Conservation (phyloP, 2,888 invertebrate species). For the Archaeoteleia sp. region DNA sequence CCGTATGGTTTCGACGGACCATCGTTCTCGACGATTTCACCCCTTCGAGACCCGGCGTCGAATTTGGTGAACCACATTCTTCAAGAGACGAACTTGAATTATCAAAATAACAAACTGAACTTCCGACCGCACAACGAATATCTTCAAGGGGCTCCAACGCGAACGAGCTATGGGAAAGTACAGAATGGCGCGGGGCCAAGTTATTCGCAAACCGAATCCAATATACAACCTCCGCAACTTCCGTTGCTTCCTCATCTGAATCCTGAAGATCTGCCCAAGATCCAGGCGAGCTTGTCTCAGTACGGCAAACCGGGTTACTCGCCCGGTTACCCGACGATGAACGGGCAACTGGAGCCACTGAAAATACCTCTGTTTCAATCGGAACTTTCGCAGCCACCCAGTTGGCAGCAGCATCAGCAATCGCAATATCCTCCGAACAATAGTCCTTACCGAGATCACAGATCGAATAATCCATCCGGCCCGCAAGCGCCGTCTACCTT, state of each 20-base stretch:
- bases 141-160: constrained; percentile 27
- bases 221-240: constrained; percentile 39
- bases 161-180: constrained; percentile 35
- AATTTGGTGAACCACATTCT: constrained; percentile 45
- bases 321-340: constrained; percentile 8
- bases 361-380: constrained; percentile 42
- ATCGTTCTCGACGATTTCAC: constrained; percentile 3
- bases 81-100: constrained; percentile 39
- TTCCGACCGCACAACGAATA: constrained; percentile 23
- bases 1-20: constrained; percentile 11
- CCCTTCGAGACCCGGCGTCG: constrained; percentile 25
- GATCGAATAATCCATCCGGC: constrained; percentile 6
- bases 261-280: constrained; percentile 40
- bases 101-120: constrained; percentile 26
- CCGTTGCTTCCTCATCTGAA: constrained; percentile 43
- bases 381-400: constrained; percentile 21
- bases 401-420: constrained; percentile 14
- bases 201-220: constrained; percentile 18
- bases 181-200: constrained; percentile 6
- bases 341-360: constrained; percentile 34
- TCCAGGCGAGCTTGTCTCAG: constrained; percentile 10
- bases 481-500: constrained; percentile 13
- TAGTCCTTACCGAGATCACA: constrained; percentile 26
- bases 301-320: constrained; percentile 24
- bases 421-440: constrained; percentile 1